Base-by-base conservation (phyloP, 1,140 invertebrate genomes). In the Leptopilina boulardi region DNA sequence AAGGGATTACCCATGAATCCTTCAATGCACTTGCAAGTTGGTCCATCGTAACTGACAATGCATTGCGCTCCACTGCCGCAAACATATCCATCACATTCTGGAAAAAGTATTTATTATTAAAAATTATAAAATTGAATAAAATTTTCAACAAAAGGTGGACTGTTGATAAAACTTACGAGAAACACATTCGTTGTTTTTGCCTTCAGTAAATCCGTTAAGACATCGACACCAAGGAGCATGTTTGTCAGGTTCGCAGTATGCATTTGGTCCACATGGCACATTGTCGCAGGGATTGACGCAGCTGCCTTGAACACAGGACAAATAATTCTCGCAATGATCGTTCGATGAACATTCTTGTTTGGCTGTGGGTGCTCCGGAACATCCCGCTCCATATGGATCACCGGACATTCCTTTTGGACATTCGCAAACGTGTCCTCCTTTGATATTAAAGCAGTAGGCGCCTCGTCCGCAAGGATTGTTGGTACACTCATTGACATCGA, bases 191-290 rank as follows among this genome's bases (percentile, higher is more conserved):
- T 95, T 96, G 75, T 93, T 93, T 51, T 93, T 91, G 70, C 94
- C 94, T 89, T 97, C 95, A 0, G 92, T 93, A 86, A 94, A 98
- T 23, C 97, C 97, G 44, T 96, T 93, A 70, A 94, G 92, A 86
- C 97, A 98, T 78, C 95, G 93, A 87, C 97, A 98, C 94, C 95
- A 96, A 3, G 96, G 96, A 0, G 95, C 95, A 87, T 98, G 97
- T 82, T 97, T 95, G 78, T 97, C 95, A 0, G 96, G 94, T 90
- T 97, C 96, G 88, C 97, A 98, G 83, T 95, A 95, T 4, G 97
- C 95, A 91, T 98, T 96, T 0, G 93, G 90, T 23, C 96, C 96
- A 86, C 97, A 98, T 8, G 94, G 93, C 51, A 97, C 90, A 56
- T 92, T 93, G 23, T 92, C 92, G 81, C 97, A 98, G 5, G 97